These are phyloP conservation scores for Hephaestus fuliginosus DNA, from an alignment of 2,797 vertebrate species.

Conservation along the genomic window DNA sequence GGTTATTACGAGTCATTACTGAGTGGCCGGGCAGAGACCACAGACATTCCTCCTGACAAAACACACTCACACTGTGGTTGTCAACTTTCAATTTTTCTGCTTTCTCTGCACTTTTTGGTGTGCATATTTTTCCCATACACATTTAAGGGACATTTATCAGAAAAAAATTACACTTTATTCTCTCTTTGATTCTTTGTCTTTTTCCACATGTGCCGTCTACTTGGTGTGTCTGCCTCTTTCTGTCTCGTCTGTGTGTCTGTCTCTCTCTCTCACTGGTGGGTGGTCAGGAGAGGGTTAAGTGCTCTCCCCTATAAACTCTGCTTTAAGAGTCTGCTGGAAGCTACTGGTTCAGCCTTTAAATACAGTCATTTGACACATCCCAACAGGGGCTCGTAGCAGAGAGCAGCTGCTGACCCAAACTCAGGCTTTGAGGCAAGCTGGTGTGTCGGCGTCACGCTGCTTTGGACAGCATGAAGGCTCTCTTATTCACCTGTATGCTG, in stretches of 20 bases:
- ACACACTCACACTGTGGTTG: constrained; percentile 66
- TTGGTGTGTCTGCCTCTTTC: constrained; percentile 9
- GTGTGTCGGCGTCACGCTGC: constrained; percentile 65
- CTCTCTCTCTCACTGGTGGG: constrained; percentile 49
- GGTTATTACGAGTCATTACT: constrained; percentile 67
- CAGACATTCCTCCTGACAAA: constrained; percentile 71
- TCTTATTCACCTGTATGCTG: constrained; percentile 83
- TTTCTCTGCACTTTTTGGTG: constrained; percentile 55
- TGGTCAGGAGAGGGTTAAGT: constrained; percentile 91
- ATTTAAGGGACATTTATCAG: constrained; percentile 47
- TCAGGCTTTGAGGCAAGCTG: constrained; percentile 46
- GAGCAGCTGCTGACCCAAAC: constrained; percentile 65
- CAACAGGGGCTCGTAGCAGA: constrained; percentile 75
- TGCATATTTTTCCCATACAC: constrained; percentile 35
- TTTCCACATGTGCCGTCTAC: constrained; percentile 42
- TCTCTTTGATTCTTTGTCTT: constrained; percentile 21
- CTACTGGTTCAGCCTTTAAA: constrained; percentile 91
- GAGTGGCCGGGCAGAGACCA: constrained; percentile 50
- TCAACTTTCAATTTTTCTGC: constrained; percentile 65
- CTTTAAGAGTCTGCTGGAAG: constrained; percentile 87
- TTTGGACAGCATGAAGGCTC: constrained; percentile 85
- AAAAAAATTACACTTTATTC: constrained; percentile 47
- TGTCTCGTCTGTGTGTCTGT: constrained; percentile 28
- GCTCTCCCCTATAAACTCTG: constrained; percentile 85
- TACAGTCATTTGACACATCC: constrained; percentile 86